Evolutionary conservation across 2,113 vertebrate species (phyloP).

Genomic region (Grammomys surdaster): DNA sequence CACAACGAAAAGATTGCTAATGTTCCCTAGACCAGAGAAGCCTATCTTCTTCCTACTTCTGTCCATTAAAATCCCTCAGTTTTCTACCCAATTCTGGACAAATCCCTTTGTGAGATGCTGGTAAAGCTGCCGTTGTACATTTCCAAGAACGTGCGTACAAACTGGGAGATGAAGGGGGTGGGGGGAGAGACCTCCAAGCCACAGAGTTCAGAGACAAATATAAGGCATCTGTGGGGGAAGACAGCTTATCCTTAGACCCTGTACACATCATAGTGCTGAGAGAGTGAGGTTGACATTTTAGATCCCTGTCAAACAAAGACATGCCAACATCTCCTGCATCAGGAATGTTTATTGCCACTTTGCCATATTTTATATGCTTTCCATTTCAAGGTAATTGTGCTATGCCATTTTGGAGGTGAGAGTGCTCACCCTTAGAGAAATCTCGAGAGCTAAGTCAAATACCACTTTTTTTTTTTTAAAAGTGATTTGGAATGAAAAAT

Average conservation of each 20-base stretch:
- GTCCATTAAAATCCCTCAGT: not conserved
- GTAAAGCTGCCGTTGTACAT: fast-evolving
- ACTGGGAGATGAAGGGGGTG: not conserved
- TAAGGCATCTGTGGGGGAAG: not conserved
- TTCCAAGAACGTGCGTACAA: fast-evolving
- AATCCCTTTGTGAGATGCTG: not conserved
- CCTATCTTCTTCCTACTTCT: not conserved
- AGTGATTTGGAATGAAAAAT: not conserved
- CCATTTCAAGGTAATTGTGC: not conserved
- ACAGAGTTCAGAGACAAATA: not conserved
- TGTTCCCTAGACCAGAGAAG: fast-evolving
- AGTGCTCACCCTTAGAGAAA: not conserved
- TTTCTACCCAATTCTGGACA: not conserved
- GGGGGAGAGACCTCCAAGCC: not conserved
- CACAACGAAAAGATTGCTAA: not conserved
- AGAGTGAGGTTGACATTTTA: too few relatives aligned
- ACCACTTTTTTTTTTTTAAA: not conserved
- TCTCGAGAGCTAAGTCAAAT: not conserved
- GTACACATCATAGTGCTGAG: fast-evolving
- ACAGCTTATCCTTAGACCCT: too few relatives aligned
- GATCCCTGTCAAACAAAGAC: not conserved
- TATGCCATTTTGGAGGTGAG: not conserved
- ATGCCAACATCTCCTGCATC: fast-evolving
- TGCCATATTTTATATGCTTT: not conserved
- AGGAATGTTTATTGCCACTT: not conserved